phyloP scores from a whole-genome alignment of 2,113 vertebrate genomes.

The Petrocephalus microphthalmus region DNA sequence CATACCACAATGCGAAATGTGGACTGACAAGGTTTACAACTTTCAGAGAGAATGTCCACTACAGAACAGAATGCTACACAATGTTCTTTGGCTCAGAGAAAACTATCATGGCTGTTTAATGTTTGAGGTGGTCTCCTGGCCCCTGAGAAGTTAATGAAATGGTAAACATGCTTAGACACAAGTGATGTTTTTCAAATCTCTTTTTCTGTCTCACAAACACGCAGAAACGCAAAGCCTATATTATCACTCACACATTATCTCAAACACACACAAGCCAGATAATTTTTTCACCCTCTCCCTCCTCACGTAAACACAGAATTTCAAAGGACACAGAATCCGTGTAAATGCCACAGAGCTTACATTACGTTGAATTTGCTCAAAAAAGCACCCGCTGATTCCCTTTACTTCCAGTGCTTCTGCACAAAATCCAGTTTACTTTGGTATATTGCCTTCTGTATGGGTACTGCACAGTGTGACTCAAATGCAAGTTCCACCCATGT shows the following conservation, averaged over 20 bases:
- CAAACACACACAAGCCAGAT: neutral
- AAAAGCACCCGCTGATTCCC: neutral
- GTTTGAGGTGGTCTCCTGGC: neutral
- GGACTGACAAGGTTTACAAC: neutral
- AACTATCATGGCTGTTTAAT: neutral
- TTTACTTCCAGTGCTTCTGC: neutral
- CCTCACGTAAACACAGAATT: neutral
- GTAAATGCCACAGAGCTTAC: neutral
- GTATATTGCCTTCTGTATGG: neutral
- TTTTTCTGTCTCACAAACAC: neutral
- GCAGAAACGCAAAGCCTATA: neutral
- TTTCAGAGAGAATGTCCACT: neutral
- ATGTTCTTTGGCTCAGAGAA: neutral
- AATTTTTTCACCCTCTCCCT: neutral
- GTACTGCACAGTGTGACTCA: neutral
- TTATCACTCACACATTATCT: neutral
- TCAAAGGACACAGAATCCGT: neutral
- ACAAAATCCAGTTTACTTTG: neutral
- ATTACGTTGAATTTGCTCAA: neutral
- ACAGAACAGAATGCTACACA: neutral
- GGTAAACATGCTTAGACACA: neutral
- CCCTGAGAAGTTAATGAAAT: neutral
- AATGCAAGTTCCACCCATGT: neutral
- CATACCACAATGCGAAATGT: neutral
- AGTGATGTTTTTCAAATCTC: neutral